Percentiles rank a stretch among this genome's conserved stretches.
Conservation (phyloP, 2,888 invertebrate genomes). For the Drosophila robusta region DNA sequence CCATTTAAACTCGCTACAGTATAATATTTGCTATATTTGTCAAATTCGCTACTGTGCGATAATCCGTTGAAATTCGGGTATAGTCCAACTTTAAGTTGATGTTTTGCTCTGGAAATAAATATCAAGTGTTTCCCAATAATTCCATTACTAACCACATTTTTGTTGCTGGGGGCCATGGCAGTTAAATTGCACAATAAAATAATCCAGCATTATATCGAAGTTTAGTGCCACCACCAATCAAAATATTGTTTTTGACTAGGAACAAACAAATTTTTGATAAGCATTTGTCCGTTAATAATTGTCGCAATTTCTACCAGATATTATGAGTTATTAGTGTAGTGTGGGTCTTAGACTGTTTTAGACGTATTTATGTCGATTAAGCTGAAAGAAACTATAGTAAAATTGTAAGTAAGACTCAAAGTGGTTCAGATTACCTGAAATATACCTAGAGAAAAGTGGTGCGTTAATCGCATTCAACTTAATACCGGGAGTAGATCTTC, state of each 20-base stretch:
- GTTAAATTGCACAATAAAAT: slow-evolving; percentile 22
- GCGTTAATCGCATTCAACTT: background rate
- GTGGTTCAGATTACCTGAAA: background rate
- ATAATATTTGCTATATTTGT: slow-evolving; percentile 7
- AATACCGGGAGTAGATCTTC: background rate
- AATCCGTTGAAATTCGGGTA: slow-evolving; percentile 11
- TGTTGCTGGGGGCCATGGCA: slow-evolving; percentile 12
- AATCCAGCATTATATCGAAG: slow-evolving; percentile 48
- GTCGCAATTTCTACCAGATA: background rate
- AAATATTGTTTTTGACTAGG: slow-evolving; percentile 8
- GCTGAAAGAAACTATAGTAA: background rate
- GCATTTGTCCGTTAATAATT: slow-evolving; percentile 4
- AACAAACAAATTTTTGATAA: slow-evolving; percentile 35
- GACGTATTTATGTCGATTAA: slow-evolving; percentile 7
- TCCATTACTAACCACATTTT: background rate
- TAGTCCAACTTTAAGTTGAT: slow-evolving; percentile 4
- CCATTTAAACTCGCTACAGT: background rate
- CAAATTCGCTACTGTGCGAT: background rate
- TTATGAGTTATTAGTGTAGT: slow-evolving; percentile 19
- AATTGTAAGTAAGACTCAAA: slow-evolving; percentile 1
- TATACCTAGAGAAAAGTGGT: background rate
- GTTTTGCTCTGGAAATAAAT: background rate
- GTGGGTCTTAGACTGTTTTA: background rate
- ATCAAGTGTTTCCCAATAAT: background rate
- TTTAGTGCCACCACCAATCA: slow-evolving; percentile 28